Conservation (phyloP, 2,113 vertebrate species). For the Coptodon rendalli region DNA sequence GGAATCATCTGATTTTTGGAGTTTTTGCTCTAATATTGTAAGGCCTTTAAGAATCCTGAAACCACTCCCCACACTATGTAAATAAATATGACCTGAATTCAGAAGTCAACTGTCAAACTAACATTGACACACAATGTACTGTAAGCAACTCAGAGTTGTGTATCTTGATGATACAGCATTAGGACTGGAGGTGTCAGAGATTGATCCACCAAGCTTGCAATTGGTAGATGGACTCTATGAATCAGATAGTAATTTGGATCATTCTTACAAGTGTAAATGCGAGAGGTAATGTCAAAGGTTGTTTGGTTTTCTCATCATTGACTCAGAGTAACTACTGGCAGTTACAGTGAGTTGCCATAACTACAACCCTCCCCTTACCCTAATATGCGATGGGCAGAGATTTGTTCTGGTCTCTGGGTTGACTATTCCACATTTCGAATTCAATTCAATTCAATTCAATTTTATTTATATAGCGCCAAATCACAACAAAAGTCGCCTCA, state of each 20-base stretch:
- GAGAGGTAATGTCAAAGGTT: not conserved
- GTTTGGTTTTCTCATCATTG: not conserved
- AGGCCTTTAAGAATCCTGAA: not conserved
- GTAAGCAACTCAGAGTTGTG: not conserved
- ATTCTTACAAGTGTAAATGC: not conserved
- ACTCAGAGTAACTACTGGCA: not conserved
- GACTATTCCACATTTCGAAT: not conserved
- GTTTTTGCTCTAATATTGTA: not conserved
- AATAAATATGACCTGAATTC: not conserved
- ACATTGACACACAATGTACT: not conserved
- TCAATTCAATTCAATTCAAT: no score
- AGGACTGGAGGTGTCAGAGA: not conserved
- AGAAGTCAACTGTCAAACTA: not conserved
- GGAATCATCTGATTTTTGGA: not conserved
- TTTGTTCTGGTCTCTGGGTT: not conserved
- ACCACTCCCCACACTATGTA: not conserved
- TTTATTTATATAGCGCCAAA: no score
- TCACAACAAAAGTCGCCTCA: no score
- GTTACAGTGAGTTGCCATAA: not conserved
- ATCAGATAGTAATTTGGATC: not conserved
- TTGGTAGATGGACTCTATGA: not conserved
- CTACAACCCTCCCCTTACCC: not conserved
- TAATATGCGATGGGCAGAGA: not conserved
- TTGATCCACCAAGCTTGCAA: not conserved
- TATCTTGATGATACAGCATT: not conserved